These are phyloP conservation scores for Heteropelma amictum DNA, from an alignment of 2,888 invertebrate genomes.

Conservation along the genomic window DNA sequence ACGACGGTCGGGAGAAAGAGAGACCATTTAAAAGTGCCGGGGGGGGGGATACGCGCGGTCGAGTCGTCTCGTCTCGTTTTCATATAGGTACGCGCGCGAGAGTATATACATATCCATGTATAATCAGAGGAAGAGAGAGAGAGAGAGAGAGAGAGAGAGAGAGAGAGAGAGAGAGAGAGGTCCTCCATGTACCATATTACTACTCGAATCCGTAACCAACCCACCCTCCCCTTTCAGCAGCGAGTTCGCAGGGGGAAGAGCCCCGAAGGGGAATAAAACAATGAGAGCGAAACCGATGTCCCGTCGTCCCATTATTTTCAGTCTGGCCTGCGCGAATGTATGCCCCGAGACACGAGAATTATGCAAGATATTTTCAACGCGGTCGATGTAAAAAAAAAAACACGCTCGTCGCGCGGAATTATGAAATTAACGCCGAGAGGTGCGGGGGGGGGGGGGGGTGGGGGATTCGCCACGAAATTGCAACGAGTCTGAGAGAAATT, in stretches of 20 bases:
- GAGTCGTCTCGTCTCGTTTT: conserved; percentile 33
- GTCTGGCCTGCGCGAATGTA: conserved; percentile 22
- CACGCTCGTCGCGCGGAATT: not conserved
- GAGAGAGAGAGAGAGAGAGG: not conserved
- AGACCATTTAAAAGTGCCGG: conserved; percentile 54
- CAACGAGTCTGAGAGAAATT: no score
- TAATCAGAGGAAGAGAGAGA: not conserved
- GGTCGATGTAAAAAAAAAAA: not conserved
- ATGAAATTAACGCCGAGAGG: conserved; percentile 1
- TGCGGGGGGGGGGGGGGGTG: not conserved
- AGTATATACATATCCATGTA: conserved; percentile 5
- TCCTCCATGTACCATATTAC: conserved; percentile 12
- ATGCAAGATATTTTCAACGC: conserved; percentile 43
- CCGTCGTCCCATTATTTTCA: conserved; percentile 53
- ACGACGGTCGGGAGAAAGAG: conserved; percentile 10
- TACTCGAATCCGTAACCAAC: conserved; percentile 14
- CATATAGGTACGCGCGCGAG: conserved; percentile 16
- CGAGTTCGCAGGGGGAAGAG: conserved; percentile 8
- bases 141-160: not conserved
- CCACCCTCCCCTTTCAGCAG: not conserved
- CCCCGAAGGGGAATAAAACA: conserved; percentile 56
- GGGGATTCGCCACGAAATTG: no score
- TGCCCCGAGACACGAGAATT: conserved; percentile 44
- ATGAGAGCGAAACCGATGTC: conserved; percentile 54
- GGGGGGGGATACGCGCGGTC: conserved; percentile 47